These are phyloP conservation scores for Trachelipus rathkii DNA, from an alignment of 1,140 invertebrate species.

Conservation along the genomic window DNA sequence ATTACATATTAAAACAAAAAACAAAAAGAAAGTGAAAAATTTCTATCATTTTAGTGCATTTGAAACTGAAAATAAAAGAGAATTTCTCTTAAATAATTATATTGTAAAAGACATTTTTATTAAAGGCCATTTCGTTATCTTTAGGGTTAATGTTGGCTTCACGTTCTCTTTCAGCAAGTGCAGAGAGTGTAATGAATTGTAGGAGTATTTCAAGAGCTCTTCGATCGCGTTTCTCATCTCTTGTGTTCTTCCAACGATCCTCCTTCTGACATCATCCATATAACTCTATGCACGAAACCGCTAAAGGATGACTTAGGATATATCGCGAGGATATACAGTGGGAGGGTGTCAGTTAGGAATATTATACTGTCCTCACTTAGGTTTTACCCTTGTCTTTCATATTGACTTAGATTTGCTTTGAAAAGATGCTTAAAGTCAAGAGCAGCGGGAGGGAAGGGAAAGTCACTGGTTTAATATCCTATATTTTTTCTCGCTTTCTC, in stretches of 20 bases:
- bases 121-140: constrained; percentile 10
- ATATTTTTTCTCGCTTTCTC: not conserved
- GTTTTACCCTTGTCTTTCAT: too few species aligned
- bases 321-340: constrained; percentile 39
- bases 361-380: too few species aligned
- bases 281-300: constrained; percentile 45
- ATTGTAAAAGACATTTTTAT: too few species aligned
- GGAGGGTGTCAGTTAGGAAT: not conserved
- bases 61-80: too few species aligned
- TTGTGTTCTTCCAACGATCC: constrained; percentile 31
- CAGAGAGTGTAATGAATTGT: constrained; percentile 1
- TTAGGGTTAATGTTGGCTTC: constrained; percentile 28
- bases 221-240: constrained; percentile 5
- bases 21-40: too few species aligned
- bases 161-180: constrained; percentile 41
- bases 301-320: constrained; percentile 45
- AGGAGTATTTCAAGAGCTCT: not conserved
- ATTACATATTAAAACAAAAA: too few species aligned
- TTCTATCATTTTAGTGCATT: too few species aligned
- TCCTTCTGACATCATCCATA: constrained; percentile 6
- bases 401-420: too few species aligned
- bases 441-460: not conserved
- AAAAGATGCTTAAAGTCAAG: not conserved
- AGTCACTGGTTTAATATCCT: not conserved
- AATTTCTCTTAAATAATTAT: too few species aligned